Evolutionary conservation across 2,797 vertebrate genomes (phyloP).

Genomic region (Odontamblyopus rebecca): DNA sequence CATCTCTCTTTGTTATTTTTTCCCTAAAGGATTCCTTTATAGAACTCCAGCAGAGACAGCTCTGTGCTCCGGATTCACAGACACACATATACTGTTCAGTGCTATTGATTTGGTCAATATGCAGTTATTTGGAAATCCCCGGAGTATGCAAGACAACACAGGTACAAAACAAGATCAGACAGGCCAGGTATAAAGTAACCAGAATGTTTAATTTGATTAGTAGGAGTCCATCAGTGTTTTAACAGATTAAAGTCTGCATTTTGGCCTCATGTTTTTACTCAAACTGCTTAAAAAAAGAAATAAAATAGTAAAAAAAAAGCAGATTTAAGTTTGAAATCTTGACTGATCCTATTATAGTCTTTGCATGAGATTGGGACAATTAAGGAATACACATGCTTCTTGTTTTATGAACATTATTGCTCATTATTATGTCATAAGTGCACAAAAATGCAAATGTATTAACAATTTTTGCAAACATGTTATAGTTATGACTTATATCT

Average conservation of each 20-base stretch:
- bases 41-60: slow-evolving; percentile 21
- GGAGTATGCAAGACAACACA: background rate
- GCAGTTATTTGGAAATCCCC: slow-evolving; percentile 33
- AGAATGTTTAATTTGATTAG: background rate
- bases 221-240: background rate
- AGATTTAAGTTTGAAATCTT: background rate
- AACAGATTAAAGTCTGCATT: background rate
- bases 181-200: background rate
- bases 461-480: background rate
- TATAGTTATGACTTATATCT: background rate
- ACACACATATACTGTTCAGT: slow-evolving; percentile 36
- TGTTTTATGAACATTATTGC: background rate
- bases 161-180: background rate
- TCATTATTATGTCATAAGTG: background rate
- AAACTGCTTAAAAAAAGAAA: background rate
- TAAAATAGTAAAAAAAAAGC: background rate
- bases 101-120: slow-evolving; percentile 41
- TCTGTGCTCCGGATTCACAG: slow-evolving; percentile 22
- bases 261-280: background rate
- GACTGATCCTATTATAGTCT: background rate
- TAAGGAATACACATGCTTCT: background rate
- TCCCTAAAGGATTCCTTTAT: slow-evolving; percentile 14
- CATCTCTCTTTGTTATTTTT: slow-evolving; percentile 13
- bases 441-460: background rate
- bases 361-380: background rate